phyloP scores from a whole-genome alignment of 2,113 vertebrate genomes.

The Oenanthe oenanthe region DNA sequence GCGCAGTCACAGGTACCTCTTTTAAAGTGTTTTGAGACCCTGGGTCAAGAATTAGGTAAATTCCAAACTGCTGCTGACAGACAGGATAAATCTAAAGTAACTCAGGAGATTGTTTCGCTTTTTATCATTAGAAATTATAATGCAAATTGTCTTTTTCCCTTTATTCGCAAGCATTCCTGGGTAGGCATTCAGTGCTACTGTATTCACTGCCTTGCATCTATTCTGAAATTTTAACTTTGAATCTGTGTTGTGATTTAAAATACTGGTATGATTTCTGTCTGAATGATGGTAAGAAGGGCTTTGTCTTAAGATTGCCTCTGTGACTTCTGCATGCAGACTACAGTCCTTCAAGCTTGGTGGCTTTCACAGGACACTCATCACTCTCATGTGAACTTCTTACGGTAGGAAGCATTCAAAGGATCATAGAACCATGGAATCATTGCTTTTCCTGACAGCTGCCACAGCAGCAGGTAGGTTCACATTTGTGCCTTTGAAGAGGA shows the following conservation, averaged over 20 bases:
- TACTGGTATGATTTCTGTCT: background rate
- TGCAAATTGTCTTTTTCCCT: background rate
- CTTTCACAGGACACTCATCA: background rate
- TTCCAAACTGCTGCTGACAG: background rate
- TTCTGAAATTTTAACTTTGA: background rate
- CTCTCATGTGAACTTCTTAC: background rate
- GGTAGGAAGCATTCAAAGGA: background rate
- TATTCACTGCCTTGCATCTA: background rate
- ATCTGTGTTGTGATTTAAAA: background rate
- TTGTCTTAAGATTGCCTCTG: background rate
- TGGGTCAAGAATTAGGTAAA: background rate
- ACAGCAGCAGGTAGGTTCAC: background rate
- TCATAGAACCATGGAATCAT: background rate
- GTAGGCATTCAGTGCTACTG: background rate
- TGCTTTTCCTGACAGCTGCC: background rate
- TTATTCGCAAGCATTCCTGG: background rate
- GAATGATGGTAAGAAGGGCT: background rate
- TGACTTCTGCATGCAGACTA: background rate
- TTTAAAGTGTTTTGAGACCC: background rate
- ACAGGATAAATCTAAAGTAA: background rate
- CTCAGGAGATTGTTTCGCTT: background rate
- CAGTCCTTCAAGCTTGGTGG: rapidly evolving
- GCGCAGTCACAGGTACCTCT: background rate
- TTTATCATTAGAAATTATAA: background rate
- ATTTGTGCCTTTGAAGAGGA: background rate